Conservation (phyloP, 2,113 vertebrate genomes). For the Anoura caudifer region DNA sequence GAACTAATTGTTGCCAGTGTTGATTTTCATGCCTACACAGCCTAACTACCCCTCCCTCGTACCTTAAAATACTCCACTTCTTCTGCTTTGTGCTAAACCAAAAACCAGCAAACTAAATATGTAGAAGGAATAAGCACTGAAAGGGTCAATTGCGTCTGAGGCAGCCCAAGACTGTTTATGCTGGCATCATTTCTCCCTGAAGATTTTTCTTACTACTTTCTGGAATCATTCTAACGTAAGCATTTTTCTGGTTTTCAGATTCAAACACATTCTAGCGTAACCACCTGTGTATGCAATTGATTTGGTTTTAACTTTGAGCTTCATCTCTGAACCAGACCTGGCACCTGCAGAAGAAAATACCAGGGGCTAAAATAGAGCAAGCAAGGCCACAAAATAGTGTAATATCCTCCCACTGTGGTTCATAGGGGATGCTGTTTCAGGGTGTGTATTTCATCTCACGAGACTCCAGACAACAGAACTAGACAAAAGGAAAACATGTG, state of each 20-base stretch:
- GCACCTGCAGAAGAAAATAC: constrained; percentile 77
- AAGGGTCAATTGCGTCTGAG: constrained; percentile 45
- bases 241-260: constrained; percentile 78
- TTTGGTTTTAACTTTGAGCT: constrained; percentile 69
- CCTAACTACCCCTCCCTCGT: background rate
- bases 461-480: constrained; percentile 73
- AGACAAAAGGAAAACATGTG: constrained; percentile 72
- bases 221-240: constrained; percentile 72
- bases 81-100: background rate
- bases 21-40: background rate
- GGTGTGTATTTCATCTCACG: constrained; percentile 63
- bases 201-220: constrained; percentile 68
- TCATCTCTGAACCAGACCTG: constrained; percentile 72
- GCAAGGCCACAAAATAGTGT: background rate
- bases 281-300: constrained; percentile 68
- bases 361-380: constrained; percentile 39
- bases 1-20: background rate
- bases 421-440: background rate
- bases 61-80: background rate
- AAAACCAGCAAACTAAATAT: background rate
- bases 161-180: constrained; percentile 68
- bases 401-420: constrained; percentile 55
- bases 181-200: constrained; percentile 65
- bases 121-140: background rate
- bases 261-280: constrained; percentile 72